Percentiles rank a stretch among this genome's conserved stretches.
phyloP scores from a whole-genome alignment of 2,888 invertebrate genomes.

The Dromius quadrimaculatus region DNA sequence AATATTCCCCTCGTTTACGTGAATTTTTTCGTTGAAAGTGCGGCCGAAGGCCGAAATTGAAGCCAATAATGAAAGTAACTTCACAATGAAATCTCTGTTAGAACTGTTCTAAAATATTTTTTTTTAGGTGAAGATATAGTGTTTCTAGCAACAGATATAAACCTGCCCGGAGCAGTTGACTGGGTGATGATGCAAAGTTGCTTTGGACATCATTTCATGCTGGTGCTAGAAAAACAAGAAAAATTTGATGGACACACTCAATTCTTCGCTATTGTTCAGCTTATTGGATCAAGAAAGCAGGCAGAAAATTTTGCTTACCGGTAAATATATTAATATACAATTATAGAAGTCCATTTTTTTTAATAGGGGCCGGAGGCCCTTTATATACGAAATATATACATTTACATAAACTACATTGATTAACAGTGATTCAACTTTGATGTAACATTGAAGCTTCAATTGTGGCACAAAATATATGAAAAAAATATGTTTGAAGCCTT shows the following conservation, averaged over 20 bases:
- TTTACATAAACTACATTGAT: background rate
- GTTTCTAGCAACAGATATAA: constrained; percentile 99
- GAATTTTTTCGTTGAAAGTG: too few relatives aligned
- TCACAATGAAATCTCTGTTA: too few relatives aligned
- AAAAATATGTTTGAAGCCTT: too few relatives aligned
- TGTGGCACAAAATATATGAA: too few relatives aligned
- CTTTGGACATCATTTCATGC: constrained; percentile 99
- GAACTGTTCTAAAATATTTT: too few relatives aligned
- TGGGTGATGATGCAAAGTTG: constrained; percentile 99
- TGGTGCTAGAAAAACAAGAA: constrained; percentile 98
- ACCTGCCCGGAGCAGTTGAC: constrained; percentile 98
- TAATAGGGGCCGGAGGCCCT: too few relatives aligned
- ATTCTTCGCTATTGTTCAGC: constrained; percentile 98
- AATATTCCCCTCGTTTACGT: too few relatives aligned
- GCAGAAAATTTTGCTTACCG: constrained; percentile 98
- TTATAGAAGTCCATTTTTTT: background rate
- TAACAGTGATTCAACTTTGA: too few relatives aligned
- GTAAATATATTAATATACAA: constrained; percentile 64
- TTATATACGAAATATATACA: background rate
- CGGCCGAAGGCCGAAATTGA: too few relatives aligned
- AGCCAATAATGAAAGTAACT: too few relatives aligned
- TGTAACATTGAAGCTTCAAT: too few relatives aligned
- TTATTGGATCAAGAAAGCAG: constrained; percentile 98
- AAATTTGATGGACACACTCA: constrained; percentile 97
- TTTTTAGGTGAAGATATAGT: constrained; percentile 93